Percentiles rank a stretch among this genome's conserved stretches.
These are phyloP conservation scores for Porites lobata DNA, from an alignment of 92 coral and sea anemone species.

Conservation along the genomic window DNA sequence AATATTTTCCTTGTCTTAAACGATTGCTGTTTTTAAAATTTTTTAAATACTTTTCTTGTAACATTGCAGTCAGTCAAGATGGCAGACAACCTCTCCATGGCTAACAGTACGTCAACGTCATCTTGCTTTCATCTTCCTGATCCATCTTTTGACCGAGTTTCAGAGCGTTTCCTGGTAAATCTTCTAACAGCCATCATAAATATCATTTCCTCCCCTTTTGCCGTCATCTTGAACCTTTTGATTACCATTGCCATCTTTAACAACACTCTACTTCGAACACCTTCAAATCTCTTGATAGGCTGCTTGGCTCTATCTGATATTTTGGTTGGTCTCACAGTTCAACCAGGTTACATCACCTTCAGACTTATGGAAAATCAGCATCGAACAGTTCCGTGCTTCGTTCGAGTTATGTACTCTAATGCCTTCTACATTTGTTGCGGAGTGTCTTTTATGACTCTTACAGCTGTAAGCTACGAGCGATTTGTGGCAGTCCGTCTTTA, in stretches of 20 bases:
- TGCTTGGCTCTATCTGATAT: constrained; percentile 16
- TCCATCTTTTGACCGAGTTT: not conserved
- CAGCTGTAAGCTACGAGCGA: constrained; percentile 86
- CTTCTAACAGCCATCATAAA: constrained; percentile 69
- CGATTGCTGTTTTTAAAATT: not conserved
- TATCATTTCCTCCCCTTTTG: constrained; percentile 64
- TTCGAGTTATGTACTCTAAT: constrained; percentile 70
- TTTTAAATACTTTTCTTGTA: not conserved
- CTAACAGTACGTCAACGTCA: not conserved
- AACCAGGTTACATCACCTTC: not conserved
- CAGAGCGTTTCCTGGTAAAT: not conserved
- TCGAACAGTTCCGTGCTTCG: constrained; percentile 65
- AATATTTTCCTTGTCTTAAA: no score
- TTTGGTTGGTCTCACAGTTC: not conserved
- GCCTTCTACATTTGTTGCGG: constrained; percentile 81
- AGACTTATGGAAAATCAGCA: constrained; percentile 29
- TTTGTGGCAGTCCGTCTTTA: constrained; percentile 74
- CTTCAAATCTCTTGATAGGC: constrained; percentile 71
- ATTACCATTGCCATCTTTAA: constrained; percentile 50
- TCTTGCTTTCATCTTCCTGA: not conserved
- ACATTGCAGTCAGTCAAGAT: not conserved
- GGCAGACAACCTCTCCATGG: not conserved
- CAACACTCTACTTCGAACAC: constrained; percentile 55
- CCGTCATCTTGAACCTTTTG: constrained; percentile 57
- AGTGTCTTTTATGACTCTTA: constrained; percentile 84